Base-by-base conservation (phyloP, 2,797 vertebrate species). In the Meriones psammophilus region DNA sequence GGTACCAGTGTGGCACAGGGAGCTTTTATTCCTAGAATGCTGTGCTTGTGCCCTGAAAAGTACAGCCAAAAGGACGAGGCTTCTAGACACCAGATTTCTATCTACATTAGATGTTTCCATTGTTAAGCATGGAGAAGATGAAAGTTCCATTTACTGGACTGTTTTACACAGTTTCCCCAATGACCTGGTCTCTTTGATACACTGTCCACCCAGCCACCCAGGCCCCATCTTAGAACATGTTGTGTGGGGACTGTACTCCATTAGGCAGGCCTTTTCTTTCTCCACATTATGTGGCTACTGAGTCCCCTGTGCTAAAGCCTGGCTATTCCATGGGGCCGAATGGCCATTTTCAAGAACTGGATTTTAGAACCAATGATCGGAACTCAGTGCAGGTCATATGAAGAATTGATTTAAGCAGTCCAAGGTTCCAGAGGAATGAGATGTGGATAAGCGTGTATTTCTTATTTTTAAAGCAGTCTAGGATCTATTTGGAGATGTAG, bases 351-450 rank as follows among this genome's bases (percentile, higher is more conserved):
- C 94, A 91, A 94, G 83, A 96, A 62, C 76, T 87, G 88, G 87
- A 76, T 88, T 93, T 96, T 91, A 96, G 94, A 93, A 88, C n/a
- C 84, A 94, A 87, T 81, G 78, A 92, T 81, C 95, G 58, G 96
- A 94, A 81, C 60, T 56, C 66, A 22, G 15, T 42, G 33, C 0
- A 4, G 62, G 20, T 89, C 91, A 87, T 68, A 33, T 68, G 89
- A 95, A 66, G 87, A 95, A 96, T 36, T 84, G 88, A 88, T 66
- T 88, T 56, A 90, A 91, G 30, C 56, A 86, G 33, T 83, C 64
- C 78, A 76, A 83, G 68, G 73, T 85, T 85, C 62, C 84, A 89
- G 92, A 56, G 68, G 46, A 50, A 73, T 84, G 60, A 46, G 73
- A 42, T 30, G 3, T 22, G 79, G 14, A 12, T 74, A 54, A 14